Evolutionary conservation across 2,888 invertebrate genomes (phyloP), one percentile per base, ranked within the genome.

Genomic region (Tuberolachnus salignus): DNA sequence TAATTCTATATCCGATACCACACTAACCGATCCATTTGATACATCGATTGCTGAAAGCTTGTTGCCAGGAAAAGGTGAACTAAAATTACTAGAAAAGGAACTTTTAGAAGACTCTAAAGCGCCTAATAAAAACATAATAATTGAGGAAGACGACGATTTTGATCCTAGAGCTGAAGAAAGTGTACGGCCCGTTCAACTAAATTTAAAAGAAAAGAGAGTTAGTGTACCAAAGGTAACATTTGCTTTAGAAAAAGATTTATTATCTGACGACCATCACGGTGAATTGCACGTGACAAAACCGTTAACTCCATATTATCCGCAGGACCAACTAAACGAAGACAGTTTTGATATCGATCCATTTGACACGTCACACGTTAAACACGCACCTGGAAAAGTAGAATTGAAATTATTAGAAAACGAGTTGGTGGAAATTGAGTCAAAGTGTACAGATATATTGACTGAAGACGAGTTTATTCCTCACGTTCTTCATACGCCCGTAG

Each of bases 61-160:
- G 51, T 90, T 91, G 75, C 93, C 94, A 0, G 93, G 93, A 55
- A 91, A 90, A 85, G 89, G 91, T 9, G 94, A 94, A 86, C 85
- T 94, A 2, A 92, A 93, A 84, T 89, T 92, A 83, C 86, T 94
- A 59, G 94, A 94, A 85, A 89, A 91, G 84, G 94, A 94, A 85
- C 85, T 94, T 14, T 88, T 94, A 1, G 64, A 80, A 78, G 59
- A 82, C 83, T 8, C 82, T 83, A 16, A 84, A 34, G 13, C 1
- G 1, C 85, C 23, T 86, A 87, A 13, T 69, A 81, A 49, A 26
- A 66, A 57, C 73, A 42, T 72, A 49, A 73, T 57, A 51, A 72
- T 72, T 49, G 73, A 73, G 81, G 86, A 87, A 84, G 93, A 94
- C 87, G 92, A 92, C 70, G 93, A 94, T 83, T 94, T 94, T 84